Percentiles rank a stretch among this genome's conserved stretches.
These are phyloP conservation scores for Cyclopterus lumpus DNA, from an alignment of 2,797 vertebrate genomes.

Conservation along the genomic window DNA sequence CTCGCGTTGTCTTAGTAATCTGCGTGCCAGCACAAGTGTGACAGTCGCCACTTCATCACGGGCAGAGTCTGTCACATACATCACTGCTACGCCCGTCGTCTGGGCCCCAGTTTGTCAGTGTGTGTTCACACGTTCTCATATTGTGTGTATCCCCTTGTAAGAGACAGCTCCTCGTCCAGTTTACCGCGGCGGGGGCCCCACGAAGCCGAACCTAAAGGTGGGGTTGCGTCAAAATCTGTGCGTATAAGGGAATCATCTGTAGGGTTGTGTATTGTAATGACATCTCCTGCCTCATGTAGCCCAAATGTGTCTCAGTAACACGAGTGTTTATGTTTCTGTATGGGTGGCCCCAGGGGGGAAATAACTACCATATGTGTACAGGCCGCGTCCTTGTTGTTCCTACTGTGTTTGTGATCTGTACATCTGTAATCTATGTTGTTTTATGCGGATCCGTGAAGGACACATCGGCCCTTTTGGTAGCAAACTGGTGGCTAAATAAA, in stretches of 20 bases:
- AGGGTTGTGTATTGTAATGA: not conserved
- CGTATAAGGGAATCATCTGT: constrained; percentile 7
- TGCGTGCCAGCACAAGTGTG: constrained; percentile 67
- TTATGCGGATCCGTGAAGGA: constrained; percentile 51
- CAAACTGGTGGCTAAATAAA: constrained; percentile 63
- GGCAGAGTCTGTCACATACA: constrained; percentile 64
- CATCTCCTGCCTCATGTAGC: not conserved
- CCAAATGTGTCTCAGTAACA: constrained; percentile 46
- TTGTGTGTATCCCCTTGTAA: constrained; percentile 34
- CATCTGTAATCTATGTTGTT: constrained; percentile 68
- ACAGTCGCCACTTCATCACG: constrained; percentile 70
- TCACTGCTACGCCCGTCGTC: constrained; percentile 51
- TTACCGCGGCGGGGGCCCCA: not conserved
- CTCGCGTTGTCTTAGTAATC: constrained; percentile 40
- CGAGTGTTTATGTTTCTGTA: constrained; percentile 49
- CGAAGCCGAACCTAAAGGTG: constrained; percentile 9
- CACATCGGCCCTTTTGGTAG: constrained; percentile 60
- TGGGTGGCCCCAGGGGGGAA: constrained; percentile 48
- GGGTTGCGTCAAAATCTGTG: not conserved
- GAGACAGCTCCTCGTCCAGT: constrained; percentile 20
- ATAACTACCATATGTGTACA: constrained; percentile 55
- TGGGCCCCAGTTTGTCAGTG: constrained; percentile 42
- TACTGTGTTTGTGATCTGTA: constrained; percentile 63
- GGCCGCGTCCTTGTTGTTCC: constrained; percentile 50
- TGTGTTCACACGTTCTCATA: constrained; percentile 53